These are phyloP conservation scores for Adelphocoris suturalis DNA, from an alignment of 2,888 invertebrate species.

Conservation along the genomic window DNA sequence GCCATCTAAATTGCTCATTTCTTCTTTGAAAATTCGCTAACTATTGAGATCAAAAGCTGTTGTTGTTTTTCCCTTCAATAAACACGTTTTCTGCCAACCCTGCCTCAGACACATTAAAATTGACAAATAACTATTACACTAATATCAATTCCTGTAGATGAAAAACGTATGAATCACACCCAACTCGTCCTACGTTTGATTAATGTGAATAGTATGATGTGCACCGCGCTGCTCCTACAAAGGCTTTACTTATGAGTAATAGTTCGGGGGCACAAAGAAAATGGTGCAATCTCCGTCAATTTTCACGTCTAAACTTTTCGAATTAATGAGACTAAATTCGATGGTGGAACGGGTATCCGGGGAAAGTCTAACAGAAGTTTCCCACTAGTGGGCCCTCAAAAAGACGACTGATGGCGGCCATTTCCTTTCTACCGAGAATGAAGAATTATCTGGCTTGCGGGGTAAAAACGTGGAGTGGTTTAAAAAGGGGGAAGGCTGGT, in stretches of 20 bases:
- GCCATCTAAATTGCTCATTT: too few relatives aligned
- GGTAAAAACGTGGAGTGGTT: slow-evolving; percentile 41
- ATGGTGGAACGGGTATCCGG: neutral
- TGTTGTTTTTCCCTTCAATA: too few relatives aligned
- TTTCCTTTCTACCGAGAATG: slow-evolving; percentile 31
- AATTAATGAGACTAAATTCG: slow-evolving; percentile 14
- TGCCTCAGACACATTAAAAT: too few relatives aligned
- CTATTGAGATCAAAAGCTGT: too few relatives aligned
- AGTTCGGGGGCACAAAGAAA: neutral
- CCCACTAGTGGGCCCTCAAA: slow-evolving; percentile 20
- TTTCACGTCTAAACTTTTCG: neutral
- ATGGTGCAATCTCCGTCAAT: neutral
- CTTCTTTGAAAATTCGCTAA: too few relatives aligned
- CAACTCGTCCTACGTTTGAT: too few relatives aligned
- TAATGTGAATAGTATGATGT: too few relatives aligned
- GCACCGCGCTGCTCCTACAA: too few relatives aligned
- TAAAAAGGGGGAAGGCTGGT: slow-evolving; percentile 8
- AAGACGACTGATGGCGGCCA: slow-evolving; percentile 36
- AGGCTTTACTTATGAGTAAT: neutral
- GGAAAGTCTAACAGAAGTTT: slow-evolving; percentile 39
- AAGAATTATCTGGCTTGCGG: slow-evolving; percentile 26
- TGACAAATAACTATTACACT: too few relatives aligned
- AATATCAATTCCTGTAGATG: too few relatives aligned
- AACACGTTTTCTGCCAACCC: too few relatives aligned
- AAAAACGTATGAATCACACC: too few relatives aligned